A percentile compares a stretch with the other conserved stretches of the same genome.
phyloP scores from a whole-genome alignment of 2,113 vertebrate genomes.

The Rhagologus leucostigma region DNA sequence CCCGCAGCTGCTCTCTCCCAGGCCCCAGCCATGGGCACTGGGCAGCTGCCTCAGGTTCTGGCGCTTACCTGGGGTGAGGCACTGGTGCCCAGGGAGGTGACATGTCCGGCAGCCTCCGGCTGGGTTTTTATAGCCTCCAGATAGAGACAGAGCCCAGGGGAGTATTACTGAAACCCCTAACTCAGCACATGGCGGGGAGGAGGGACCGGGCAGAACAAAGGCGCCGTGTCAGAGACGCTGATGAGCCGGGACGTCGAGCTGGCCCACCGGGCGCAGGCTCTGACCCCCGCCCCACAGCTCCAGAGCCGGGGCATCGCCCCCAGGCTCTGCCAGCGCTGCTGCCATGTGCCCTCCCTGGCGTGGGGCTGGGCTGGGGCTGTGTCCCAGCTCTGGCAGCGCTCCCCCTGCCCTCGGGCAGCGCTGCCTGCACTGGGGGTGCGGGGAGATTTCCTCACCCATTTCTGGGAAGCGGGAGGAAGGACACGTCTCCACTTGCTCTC shows the following conservation, averaged over 20 bases:
- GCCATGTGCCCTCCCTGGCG: rapidly evolving
- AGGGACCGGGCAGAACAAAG: conserved; percentile 47
- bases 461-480: not conserved
- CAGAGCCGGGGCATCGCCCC: rapidly evolving
- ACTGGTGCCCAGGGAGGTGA: not conserved
- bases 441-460: not conserved
- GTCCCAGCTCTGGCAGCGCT: not conserved
- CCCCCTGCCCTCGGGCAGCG: rapidly evolving
- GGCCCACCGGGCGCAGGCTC: not conserved
- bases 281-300: not conserved
- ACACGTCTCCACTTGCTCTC: rapidly evolving
- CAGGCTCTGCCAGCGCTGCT: rapidly evolving
- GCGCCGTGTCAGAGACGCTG: conserved; percentile 15
- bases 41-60: not conserved
- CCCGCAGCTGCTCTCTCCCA: rapidly evolving
- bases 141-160: conserved; percentile 39
- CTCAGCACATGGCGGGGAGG: conserved; percentile 65
- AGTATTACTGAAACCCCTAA: conserved; percentile 54
- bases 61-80: not conserved
- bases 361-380: not conserved
- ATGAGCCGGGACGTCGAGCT: conserved; percentile 61
- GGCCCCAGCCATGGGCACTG: not conserved
- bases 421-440: rapidly evolving
- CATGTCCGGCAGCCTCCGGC: not conserved
- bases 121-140: conserved; percentile 66